phyloP scores from a whole-genome alignment of 2,888 invertebrate genomes.

The Gymnocheta viridis region DNA sequence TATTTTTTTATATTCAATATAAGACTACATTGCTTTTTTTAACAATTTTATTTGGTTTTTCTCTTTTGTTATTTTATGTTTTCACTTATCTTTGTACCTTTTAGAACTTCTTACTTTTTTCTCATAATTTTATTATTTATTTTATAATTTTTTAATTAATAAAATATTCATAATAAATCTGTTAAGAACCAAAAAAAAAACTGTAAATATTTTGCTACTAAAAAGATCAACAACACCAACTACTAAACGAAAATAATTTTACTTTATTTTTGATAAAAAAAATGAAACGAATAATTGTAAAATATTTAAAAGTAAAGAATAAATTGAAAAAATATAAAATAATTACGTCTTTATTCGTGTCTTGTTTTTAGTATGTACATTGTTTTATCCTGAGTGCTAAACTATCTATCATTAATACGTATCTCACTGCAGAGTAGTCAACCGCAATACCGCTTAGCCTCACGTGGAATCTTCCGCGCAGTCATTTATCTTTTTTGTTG shows the following conservation, averaged over 20 bases:
- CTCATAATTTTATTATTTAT: slow-evolving; percentile 48
- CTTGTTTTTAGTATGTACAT: too few relatives aligned
- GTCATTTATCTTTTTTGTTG: too few relatives aligned
- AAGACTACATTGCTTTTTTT: slow-evolving; percentile 51
- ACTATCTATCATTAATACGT: too few relatives aligned
- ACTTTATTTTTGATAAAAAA: slow-evolving; percentile 67
- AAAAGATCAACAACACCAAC: slow-evolving; percentile 40
- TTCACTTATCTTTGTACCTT: slow-evolving; percentile 22
- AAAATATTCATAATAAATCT: slow-evolving; percentile 57
- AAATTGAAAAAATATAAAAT: neutral
- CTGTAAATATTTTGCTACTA: slow-evolving; percentile 61
- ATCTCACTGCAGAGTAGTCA: too few relatives aligned
- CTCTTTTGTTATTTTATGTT: neutral
- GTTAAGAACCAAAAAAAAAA: slow-evolving; percentile 39
- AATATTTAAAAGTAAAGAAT: slow-evolving; percentile 27
- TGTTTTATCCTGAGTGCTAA: too few relatives aligned
- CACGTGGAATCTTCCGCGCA: too few relatives aligned
- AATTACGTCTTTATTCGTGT: too few relatives aligned
- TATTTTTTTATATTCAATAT: slow-evolving; percentile 51
- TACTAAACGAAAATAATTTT: slow-evolving; percentile 49
- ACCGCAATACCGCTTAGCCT: too few relatives aligned
- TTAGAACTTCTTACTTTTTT: neutral
- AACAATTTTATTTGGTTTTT: neutral
- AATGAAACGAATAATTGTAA: slow-evolving; percentile 44
- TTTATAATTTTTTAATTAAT: slow-evolving; percentile 42